Evolutionary conservation across 2,888 invertebrate genomes (phyloP).

Genomic region (Polydrusus pterygomalis): DNA sequence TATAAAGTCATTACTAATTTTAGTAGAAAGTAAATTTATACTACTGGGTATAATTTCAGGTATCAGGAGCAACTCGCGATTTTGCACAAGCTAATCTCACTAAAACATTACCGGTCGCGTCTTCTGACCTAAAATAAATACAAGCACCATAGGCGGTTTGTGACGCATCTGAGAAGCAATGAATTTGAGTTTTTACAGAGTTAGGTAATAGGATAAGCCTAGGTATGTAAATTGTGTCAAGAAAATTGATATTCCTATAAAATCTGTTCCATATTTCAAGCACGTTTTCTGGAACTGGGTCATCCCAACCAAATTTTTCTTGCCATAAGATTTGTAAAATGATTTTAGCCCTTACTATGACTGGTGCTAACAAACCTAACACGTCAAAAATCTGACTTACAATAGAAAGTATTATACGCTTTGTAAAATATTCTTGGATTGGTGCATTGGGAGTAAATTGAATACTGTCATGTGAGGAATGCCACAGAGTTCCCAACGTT

Average conservation of each 20-base stretch:
- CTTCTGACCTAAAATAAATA: conserved; percentile 47
- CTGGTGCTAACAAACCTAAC: conserved; percentile 57
- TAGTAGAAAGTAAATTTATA: neutral
- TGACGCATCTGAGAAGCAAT: conserved; percentile 52
- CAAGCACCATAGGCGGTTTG: conserved; percentile 52
- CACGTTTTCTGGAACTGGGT: conserved; percentile 44
- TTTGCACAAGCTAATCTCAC: conserved; percentile 53
- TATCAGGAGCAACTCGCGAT: conserved; percentile 52
- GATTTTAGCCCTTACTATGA: conserved; percentile 58
- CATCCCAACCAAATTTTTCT: conserved; percentile 58
- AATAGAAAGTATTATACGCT: conserved; percentile 56
- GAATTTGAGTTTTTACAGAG: conserved; percentile 38
- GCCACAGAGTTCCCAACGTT: conserved; percentile 41
- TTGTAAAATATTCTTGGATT: conserved; percentile 30
- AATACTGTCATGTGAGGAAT: conserved; percentile 20
- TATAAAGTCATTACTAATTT: conserved; percentile 1
- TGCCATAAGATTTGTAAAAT: conserved; percentile 54
- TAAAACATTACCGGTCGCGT: conserved; percentile 19
- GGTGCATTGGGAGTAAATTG: conserved; percentile 7
- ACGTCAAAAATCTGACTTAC: conserved; percentile 59
- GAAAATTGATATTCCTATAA: neutral
- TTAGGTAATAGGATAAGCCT: conserved; percentile 27
- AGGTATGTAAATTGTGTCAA: conserved; percentile 44
- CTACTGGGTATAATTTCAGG: neutral
- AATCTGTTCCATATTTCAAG: conserved; percentile 42